A percentile compares a stretch with the other conserved stretches of the same genome.
Evolutionary conservation across 2,888 invertebrate genomes (phyloP).

Genomic region (Eupithecia centaureata): DNA sequence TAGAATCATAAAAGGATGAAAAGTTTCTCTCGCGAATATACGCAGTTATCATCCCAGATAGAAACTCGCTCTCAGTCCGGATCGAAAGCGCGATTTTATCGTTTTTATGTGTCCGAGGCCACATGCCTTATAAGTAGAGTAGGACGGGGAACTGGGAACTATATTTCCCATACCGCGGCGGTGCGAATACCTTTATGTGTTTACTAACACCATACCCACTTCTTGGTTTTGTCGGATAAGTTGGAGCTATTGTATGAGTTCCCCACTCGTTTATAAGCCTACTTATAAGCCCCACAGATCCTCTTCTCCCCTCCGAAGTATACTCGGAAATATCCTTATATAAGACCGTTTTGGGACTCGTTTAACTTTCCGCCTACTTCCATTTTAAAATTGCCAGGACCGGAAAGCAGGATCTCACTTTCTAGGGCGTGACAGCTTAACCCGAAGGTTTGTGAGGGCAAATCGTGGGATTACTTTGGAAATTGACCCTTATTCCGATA

Average conservation of each 20-base stretch:
- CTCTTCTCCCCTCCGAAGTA: constrained; percentile 1
- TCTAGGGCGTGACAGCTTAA: constrained; percentile 40
- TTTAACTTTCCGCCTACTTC: constrained; percentile 42
- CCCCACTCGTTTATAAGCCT: background rate
- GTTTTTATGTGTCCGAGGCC: constrained; percentile 64
- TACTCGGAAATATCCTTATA: constrained; percentile 25
- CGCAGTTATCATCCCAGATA: constrained; percentile 65
- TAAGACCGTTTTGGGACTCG: constrained; percentile 30
- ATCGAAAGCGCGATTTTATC: constrained; percentile 76
- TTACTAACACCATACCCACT: constrained; percentile 25
- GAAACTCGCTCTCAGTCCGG: constrained; percentile 74
- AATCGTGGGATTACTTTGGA: constrained; percentile 20
- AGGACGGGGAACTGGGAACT: constrained; percentile 51
- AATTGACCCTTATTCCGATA: constrained; percentile 4
- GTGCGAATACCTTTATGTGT: constrained; percentile 29
- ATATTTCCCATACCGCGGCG: constrained; percentile 40
- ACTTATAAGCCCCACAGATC: background rate
- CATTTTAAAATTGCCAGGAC: constrained; percentile 34
- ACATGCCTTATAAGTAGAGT: constrained; percentile 58
- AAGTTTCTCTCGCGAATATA: constrained; percentile 56
- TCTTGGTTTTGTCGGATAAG: constrained; percentile 1
- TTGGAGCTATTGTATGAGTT: constrained; percentile 5
- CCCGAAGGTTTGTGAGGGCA: constrained; percentile 33
- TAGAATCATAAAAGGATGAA: constrained; percentile 48
- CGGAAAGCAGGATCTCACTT: constrained; percentile 32